phyloP scores from a whole-genome alignment of 2,797 vertebrate genomes.

The Epinephelus awoara region DNA sequence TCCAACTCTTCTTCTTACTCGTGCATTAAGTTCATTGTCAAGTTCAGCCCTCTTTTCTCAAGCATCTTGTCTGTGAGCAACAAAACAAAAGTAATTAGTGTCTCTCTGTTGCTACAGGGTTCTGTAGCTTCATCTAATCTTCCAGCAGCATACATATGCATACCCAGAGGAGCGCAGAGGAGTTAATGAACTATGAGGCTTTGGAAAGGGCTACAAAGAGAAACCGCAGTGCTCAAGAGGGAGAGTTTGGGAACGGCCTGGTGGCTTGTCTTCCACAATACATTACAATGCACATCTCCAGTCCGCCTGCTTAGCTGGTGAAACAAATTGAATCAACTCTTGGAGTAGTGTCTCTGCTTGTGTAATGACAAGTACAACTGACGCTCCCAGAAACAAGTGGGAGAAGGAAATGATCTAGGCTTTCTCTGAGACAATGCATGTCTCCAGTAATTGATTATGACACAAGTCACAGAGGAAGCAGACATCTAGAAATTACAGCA shows the following conservation, averaged over 20 bases:
- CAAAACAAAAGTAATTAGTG: constrained; percentile 76
- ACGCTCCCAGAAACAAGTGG: constrained; percentile 52
- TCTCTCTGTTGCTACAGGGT: constrained; percentile 54
- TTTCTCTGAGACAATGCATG: constrained; percentile 44
- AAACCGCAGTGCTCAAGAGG: constrained; percentile 42
- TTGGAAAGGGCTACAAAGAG: constrained; percentile 54
- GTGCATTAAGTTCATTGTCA: constrained; percentile 54
- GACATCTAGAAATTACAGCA: constrained; percentile 39
- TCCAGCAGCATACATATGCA: constrained; percentile 36
- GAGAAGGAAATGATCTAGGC: constrained; percentile 55
- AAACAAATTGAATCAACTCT: constrained; percentile 72
- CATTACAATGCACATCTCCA: constrained; percentile 52
- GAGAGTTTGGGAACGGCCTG: constrained; percentile 38
- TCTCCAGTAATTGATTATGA: constrained; percentile 66
- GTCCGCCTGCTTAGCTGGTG: constrained; percentile 60
- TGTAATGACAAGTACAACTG: constrained; percentile 67
- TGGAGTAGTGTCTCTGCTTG: constrained; percentile 38
- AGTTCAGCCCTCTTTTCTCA: constrained; percentile 47
- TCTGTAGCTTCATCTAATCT: constrained; percentile 63
- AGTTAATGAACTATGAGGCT: constrained; percentile 64
- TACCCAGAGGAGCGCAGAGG: constrained; percentile 54
- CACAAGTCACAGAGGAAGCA: constrained; percentile 49
- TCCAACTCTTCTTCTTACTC: constrained; percentile 45
- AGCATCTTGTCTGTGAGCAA: constrained; percentile 57
- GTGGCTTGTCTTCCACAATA: constrained; percentile 59